These are phyloP conservation scores for Chrysotoxum bicinctum DNA, from an alignment of 2,888 invertebrate genomes.

Conservation along the genomic window DNA sequence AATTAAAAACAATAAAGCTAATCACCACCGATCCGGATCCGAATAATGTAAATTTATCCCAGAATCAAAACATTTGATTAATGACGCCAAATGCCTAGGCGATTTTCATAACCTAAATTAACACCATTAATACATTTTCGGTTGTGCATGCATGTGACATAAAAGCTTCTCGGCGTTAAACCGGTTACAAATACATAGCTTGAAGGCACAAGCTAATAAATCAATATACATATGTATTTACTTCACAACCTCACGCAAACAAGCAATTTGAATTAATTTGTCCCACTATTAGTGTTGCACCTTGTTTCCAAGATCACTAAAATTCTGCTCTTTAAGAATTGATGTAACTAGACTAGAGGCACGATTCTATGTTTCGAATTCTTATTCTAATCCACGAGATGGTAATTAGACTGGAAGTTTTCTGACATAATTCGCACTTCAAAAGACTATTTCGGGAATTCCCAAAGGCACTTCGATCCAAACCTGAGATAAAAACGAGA, in stretches of 20 bases:
- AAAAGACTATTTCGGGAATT: conserved; percentile 22
- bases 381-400: conserved; percentile 54
- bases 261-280: conserved; percentile 68
- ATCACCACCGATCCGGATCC: not conserved
- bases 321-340: conserved; percentile 51
- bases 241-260: conserved; percentile 15
- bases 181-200: conserved; percentile 45
- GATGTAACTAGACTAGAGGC: conserved; percentile 52
- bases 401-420: conserved; percentile 42
- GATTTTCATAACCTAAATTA: conserved; percentile 19
- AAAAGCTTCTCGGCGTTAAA: conserved; percentile 15
- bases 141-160: conserved; percentile 39
- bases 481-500: not conserved
- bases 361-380: conserved; percentile 46
- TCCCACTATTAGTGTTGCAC: conserved; percentile 52
- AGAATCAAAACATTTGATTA: conserved; percentile 6
- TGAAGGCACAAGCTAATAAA: conserved; percentile 14
- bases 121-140: conserved; percentile 1
- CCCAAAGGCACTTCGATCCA: conserved; percentile 3
- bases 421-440: conserved; percentile 44
- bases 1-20: conserved; percentile 11
- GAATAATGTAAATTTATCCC: conserved; percentile 19
- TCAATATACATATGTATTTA: not conserved
- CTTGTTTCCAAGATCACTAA: conserved; percentile 55
- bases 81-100: not conserved